Conservation (phyloP, 2,888 invertebrate species). For the Athetis lepigone region DNA sequence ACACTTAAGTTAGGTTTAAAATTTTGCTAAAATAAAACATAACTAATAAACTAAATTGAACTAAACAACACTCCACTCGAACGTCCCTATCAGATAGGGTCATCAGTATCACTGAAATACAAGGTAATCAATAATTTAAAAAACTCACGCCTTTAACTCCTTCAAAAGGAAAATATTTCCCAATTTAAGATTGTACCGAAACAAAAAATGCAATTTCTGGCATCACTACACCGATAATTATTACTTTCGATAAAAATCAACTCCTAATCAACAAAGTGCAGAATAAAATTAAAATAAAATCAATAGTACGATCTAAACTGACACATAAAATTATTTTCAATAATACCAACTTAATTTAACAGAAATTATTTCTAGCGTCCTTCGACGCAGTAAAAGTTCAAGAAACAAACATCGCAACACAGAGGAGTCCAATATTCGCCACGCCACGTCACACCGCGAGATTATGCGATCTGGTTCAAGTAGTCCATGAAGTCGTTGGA, state of each 20-base stretch:
- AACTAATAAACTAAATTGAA: slow-evolving; percentile 91
- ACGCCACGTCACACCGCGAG: slow-evolving; percentile 64
- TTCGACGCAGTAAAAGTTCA: slow-evolving; percentile 71
- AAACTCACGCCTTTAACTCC: slow-evolving; percentile 76
- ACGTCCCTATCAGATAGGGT: slow-evolving; percentile 86
- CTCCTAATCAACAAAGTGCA: slow-evolving; percentile 88
- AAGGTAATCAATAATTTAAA: slow-evolving; percentile 86
- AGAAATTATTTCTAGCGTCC: slow-evolving; percentile 86
- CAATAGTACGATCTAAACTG: slow-evolving; percentile 89
- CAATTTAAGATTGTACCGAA: slow-evolving; percentile 77
- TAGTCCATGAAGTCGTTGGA: slow-evolving; percentile 92
- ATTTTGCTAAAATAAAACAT: slow-evolving; percentile 91
- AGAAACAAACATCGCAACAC: slow-evolving; percentile 66
- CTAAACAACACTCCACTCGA: slow-evolving; percentile 89
- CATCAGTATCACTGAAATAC: slow-evolving; percentile 86
- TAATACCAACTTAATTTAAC: slow-evolving; percentile 90
- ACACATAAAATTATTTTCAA: slow-evolving; percentile 89
- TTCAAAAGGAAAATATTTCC: slow-evolving; percentile 79
- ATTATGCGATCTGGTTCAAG: slow-evolving; percentile 91
- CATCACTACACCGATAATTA: slow-evolving; percentile 82
- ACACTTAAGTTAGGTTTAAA: slow-evolving; percentile 90
- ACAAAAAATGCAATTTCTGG: slow-evolving; percentile 89
- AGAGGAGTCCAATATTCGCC: slow-evolving; percentile 74
- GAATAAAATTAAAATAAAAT: slow-evolving; percentile 90
- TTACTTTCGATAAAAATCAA: slow-evolving; percentile 86